A percentile compares a stretch with the other conserved stretches of the same genome.
Evolutionary conservation across 2,797 vertebrate species (phyloP).

Genomic region (Ctenopoma kingsleyae): DNA sequence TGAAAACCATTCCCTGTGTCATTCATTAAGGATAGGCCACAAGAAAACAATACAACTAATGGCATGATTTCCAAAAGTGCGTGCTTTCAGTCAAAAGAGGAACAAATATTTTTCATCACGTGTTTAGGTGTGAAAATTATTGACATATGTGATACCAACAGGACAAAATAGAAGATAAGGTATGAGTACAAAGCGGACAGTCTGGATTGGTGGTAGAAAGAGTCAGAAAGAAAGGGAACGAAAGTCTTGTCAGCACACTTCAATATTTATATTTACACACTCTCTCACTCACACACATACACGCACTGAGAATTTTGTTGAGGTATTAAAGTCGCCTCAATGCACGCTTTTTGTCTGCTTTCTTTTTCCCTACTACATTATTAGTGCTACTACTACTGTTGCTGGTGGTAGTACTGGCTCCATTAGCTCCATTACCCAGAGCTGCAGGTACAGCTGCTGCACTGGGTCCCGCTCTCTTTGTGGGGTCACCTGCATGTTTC

Average conservation of each 20-base stretch:
- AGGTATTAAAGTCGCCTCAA: constrained; percentile 91
- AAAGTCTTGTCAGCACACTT: constrained; percentile 79
- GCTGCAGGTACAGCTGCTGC: constrained; percentile 72
- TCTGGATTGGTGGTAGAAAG: constrained; percentile 62
- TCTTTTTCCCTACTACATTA: constrained; percentile 90
- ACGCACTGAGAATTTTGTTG: constrained; percentile 45
- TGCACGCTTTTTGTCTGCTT: constrained; percentile 94
- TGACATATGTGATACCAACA: constrained; percentile 48
- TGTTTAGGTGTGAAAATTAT: constrained; percentile 58
- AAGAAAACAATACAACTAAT: constrained; percentile 48
- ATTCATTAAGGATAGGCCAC: constrained; percentile 39
- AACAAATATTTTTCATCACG: constrained; percentile 35
- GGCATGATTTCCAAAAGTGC: constrained; percentile 34
- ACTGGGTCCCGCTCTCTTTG: constrained; percentile 79
- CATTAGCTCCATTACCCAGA: constrained; percentile 81
- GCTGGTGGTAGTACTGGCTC: constrained; percentile 76
- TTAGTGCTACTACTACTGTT: constrained; percentile 83
- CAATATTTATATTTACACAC: constrained; percentile 83
- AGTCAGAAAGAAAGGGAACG: constrained; percentile 65
- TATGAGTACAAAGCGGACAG: constrained; percentile 70
- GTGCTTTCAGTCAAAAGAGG: constrained; percentile 47
- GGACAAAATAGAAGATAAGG: constrained; percentile 52
- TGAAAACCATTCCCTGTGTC: constrained; percentile 41
- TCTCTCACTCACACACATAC: constrained; percentile 46
- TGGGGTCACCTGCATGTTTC: constrained; percentile 88